Conservation (phyloP, 2,797 vertebrate genomes). For the Hafferia zeledoni region DNA sequence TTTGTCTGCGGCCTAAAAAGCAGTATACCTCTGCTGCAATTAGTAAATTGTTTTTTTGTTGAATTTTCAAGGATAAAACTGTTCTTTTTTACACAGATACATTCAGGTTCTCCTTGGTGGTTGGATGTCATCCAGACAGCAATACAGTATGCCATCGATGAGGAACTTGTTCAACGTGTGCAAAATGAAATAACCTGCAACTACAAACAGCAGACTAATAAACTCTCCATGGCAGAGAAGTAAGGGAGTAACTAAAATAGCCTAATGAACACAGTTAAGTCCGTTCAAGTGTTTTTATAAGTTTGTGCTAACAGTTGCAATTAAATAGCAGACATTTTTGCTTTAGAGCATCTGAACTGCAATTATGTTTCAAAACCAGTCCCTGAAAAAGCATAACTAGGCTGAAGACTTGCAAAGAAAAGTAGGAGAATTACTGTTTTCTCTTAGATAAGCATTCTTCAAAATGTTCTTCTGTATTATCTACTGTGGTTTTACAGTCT, state of each 20-base stretch:
- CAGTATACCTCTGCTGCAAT: neutral
- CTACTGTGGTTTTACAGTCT: neutral
- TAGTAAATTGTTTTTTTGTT: neutral
- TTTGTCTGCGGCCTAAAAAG: neutral
- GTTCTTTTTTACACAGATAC: constrained; percentile 79
- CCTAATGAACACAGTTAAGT: neutral
- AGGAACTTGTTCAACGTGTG: constrained; percentile 91
- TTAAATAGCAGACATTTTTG: neutral
- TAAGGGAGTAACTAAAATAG: constrained; percentile 71
- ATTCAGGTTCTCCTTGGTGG: constrained; percentile 93
- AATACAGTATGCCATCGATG: constrained; percentile 83
- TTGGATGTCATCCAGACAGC: constrained; percentile 90
- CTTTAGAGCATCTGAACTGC: neutral
- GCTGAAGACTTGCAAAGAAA: neutral
- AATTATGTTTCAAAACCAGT: neutral
- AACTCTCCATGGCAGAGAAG: constrained; percentile 97
- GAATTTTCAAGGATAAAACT: neutral
- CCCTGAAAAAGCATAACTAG: neutral
- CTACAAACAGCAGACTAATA: constrained; percentile 90
- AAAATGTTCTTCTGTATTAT: neutral
- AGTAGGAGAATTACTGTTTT: neutral
- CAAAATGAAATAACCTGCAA: constrained; percentile 92
- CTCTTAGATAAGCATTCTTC: neutral
- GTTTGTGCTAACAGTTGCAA: neutral
- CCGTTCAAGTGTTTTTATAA: neutral